Base-by-base conservation (phyloP, 2,113 vertebrate genomes). In the Chrysemys picta region DNA sequence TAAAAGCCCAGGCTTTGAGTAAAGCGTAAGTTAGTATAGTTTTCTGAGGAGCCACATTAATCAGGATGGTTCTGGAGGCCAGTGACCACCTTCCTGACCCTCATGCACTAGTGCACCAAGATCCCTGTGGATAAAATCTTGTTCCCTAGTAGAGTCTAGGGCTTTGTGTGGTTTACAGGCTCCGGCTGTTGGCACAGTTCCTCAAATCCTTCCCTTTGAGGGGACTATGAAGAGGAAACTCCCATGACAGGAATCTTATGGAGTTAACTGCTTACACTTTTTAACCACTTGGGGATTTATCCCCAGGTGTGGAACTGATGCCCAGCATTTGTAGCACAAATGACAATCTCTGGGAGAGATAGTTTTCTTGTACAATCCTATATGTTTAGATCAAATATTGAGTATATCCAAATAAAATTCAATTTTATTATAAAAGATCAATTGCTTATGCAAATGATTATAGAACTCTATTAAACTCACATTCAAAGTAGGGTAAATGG, bases 351-450 rank as follows among this genome's bases (percentile, higher is more conserved):
- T 10, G 88, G 0, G 21, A 86, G 88, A n/a, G 47, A 52, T 84
- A 14, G 10, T 83, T 50, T 80, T 72, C 17, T 89, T 94, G 65
- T 53, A 14, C 13, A 75, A 91, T 91, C 22, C 12, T 81, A n/a
- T 47, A 29, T n/a, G 29, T 19, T 90, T 11, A 86, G 49, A 27
- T 65, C 3, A 49, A 50, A 2, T 85, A 75, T 75, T 65, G 13
- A 88, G 8, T 47, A 42, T 13, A 21, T 80, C 82, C 88, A 45
- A 57, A 13, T 88, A 65, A 91, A 92, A 88, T 65, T 57, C 81
- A 91, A 27, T 65, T 84, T 87, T 57, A 81, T 65, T 65, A 38
- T 54, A 52, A 80, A 97, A 95, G 91, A 93, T 87, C 8, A 88
- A 94, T 84, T 89, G 56, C 86, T 86, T 45, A 56, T 53, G 50